A percentile compares a stretch with the other conserved stretches of the same genome.
Evolutionary conservation across 2,888 invertebrate species (phyloP).

Genomic region (Mythimna impura): DNA sequence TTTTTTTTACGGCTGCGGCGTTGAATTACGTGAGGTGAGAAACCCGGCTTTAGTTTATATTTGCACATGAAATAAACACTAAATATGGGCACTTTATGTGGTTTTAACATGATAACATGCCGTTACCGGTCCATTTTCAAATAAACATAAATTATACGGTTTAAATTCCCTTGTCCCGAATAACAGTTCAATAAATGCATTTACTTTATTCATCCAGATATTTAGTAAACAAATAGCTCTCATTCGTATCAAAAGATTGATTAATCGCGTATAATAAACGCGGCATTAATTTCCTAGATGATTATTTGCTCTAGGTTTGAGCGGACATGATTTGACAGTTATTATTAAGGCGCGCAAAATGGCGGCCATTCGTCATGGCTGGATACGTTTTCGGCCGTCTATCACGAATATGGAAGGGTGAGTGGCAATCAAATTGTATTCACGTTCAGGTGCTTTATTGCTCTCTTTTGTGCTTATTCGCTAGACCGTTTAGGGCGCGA

Average conservation of each 20-base stretch:
- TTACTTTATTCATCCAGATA: constrained; percentile 12
- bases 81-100: constrained; percentile 4
- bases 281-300: constrained; percentile 25
- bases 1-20: constrained; percentile 25
- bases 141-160: constrained; percentile 4
- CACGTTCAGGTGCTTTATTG: constrained; percentile 48
- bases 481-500: constrained; percentile 37
- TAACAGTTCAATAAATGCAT: constrained; percentile 21
- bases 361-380: constrained; percentile 36
- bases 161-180: background rate
- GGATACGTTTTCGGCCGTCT: constrained; percentile 27
- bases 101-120: background rate
- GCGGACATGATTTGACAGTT: constrained; percentile 33
- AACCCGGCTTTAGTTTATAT: constrained; percentile 14
- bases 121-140: background rate
- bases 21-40: constrained; percentile 26
- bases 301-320: constrained; percentile 37
- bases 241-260: constrained; percentile 20
- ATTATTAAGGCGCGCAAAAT: constrained; percentile 45
- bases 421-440: constrained; percentile 57
- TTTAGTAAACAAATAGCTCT: constrained; percentile 16
- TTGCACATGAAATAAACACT: constrained; percentile 11
- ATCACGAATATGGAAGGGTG: constrained; percentile 45
- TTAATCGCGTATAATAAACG: constrained; percentile 18
- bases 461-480: constrained; percentile 55